Evolutionary conservation across 2,888 invertebrate genomes (phyloP).

Genomic region (Hartigia nigra): DNA sequence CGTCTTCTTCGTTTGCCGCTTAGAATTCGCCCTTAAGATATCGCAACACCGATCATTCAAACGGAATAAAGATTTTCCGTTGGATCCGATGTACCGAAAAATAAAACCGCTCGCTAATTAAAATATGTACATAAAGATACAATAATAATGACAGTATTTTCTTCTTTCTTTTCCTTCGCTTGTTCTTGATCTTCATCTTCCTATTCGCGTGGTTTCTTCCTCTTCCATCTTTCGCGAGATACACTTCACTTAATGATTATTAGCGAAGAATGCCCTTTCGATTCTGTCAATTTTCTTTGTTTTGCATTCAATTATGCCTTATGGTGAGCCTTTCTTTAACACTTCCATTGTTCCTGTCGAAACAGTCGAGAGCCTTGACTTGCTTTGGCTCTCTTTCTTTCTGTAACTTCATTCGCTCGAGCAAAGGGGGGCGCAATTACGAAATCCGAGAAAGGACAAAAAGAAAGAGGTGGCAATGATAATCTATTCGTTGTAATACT

Average conservation of each 20-base stretch:
- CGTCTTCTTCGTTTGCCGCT: neutral
- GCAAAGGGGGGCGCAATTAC: neutral
- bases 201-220: neutral
- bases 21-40: slow-evolving; percentile 4
- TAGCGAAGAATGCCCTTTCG: slow-evolving; percentile 15
- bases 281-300: neutral
- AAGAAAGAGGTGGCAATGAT: slow-evolving; percentile 45
- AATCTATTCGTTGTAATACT: slow-evolving; percentile 63
- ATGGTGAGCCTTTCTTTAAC: neutral
- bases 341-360: neutral
- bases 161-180: neutral
- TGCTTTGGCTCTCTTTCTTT: neutral
- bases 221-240: neutral
- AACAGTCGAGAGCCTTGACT: neutral
- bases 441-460: slow-evolving; percentile 24
- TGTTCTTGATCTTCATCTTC: neutral
- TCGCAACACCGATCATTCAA: slow-evolving; percentile 1
- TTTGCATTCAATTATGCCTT: neutral
- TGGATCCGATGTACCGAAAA: slow-evolving; percentile 44
- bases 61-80: slow-evolving; percentile 22
- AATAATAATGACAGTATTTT: slow-evolving; percentile 16
- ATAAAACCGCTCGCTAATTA: slow-evolving; percentile 31
- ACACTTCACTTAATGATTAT: slow-evolving; percentile 11
- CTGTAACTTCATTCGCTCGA: neutral
- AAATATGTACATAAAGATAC: slow-evolving; percentile 34